Conservation (phyloP, 2,888 invertebrate genomes). For the Tiliacea citrago region DNA sequence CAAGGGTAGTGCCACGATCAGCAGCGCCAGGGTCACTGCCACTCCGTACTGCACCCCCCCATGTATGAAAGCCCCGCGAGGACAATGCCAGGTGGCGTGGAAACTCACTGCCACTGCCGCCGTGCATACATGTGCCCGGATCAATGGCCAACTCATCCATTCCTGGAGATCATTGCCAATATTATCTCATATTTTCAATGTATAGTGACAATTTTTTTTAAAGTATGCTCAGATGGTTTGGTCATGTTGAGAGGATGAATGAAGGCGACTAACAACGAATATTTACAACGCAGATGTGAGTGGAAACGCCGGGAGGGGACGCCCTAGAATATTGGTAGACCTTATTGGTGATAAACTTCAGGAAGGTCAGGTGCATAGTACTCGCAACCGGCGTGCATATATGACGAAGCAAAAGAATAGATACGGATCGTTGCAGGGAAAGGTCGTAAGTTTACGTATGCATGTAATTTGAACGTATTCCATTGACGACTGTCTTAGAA, state of each 20-base stretch:
- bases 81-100: slow-evolving; percentile 91
- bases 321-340: background rate
- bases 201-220: background rate
- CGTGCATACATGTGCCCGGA: slow-evolving; percentile 86
- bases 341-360: background rate
- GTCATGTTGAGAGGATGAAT: background rate
- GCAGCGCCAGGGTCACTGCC: slow-evolving; percentile 85
- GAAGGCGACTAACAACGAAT: background rate
- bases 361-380: background rate
- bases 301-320: no score
- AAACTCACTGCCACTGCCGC: slow-evolving; percentile 90
- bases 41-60: slow-evolving; percentile 90
- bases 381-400: no score
- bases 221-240: background rate
- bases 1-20: slow-evolving; percentile 90
- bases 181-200: background rate
- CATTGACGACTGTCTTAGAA: background rate
- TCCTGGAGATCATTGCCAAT: slow-evolving; percentile 63
- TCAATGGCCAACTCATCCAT: slow-evolving; percentile 75
- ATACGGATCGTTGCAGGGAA: no score
- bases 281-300: background rate
- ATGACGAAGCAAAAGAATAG: no score
- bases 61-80: slow-evolving; percentile 86
- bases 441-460: no score
- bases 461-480: background rate